Conservation (phyloP, 2,113 vertebrate genomes). For the Phyllopteryx taeniolatus region DNA sequence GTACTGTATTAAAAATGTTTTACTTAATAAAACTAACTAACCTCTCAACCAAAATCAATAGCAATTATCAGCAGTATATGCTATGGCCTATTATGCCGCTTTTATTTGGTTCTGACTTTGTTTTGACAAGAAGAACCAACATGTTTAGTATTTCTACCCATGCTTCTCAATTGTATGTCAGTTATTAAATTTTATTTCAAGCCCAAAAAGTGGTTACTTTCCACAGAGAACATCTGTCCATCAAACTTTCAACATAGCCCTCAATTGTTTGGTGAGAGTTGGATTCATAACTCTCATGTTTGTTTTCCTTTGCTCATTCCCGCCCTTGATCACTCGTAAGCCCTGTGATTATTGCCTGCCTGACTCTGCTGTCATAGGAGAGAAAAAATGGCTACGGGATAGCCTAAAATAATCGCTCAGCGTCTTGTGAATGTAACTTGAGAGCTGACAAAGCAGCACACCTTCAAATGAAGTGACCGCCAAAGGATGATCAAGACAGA, state of each 20-base stretch:
- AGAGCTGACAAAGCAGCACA: neutral
- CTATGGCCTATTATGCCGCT: neutral
- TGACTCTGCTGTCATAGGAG: neutral
- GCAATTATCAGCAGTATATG: conserved; percentile 5
- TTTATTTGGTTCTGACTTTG: neutral
- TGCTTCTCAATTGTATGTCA: neutral
- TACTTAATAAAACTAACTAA: too few relatives aligned
- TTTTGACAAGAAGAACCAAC: neutral
- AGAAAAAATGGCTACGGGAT: conserved; percentile 9
- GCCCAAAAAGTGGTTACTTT: conserved; percentile 7
- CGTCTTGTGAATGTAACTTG: conserved; percentile 4
- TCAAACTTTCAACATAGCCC: neutral
- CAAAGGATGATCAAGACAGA: neutral
- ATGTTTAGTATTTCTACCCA: neutral
- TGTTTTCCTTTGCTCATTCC: conserved; percentile 11
- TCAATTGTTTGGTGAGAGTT: conserved; percentile 14
- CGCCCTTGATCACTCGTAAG: neutral
- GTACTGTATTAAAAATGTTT: conserved; percentile 2
- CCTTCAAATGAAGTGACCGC: neutral
- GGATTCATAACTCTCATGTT: conserved; percentile 5
- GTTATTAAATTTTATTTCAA: neutral
- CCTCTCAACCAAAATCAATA: neutral
- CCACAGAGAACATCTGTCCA: neutral
- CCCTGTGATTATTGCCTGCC: conserved; percentile 16
- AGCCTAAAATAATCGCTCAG: conserved; percentile 1